Evolutionary conservation across 2,888 invertebrate species (phyloP).

Genomic region (Polyploca ridens): DNA sequence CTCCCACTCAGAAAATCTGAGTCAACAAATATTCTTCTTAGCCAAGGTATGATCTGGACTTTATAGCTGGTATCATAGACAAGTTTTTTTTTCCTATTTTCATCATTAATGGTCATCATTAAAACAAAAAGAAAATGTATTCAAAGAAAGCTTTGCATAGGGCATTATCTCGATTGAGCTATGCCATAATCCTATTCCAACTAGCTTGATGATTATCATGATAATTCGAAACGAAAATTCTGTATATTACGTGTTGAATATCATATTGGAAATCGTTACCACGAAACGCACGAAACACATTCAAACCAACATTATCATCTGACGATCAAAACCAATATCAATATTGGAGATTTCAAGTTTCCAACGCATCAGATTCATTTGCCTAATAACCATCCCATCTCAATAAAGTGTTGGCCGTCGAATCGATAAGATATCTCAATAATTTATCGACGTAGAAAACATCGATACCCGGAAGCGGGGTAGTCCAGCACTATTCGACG

Average conservation of each 20-base stretch:
- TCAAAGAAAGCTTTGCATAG: background rate
- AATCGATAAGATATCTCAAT: constrained; percentile 42
- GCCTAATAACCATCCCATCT: constrained; percentile 13
- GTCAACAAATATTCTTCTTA: too few relatives aligned
- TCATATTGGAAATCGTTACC: constrained; percentile 3
- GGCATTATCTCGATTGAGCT: background rate
- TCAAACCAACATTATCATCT: constrained; percentile 1
- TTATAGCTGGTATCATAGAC: too few relatives aligned
- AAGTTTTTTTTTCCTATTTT: too few relatives aligned
- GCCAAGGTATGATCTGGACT: too few relatives aligned
- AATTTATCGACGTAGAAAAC: constrained; percentile 40
- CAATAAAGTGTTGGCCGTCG: constrained; percentile 43
- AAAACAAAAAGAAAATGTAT: background rate
- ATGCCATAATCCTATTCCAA: background rate
- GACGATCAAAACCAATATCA: constrained; percentile 8
- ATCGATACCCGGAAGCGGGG: constrained; percentile 24
- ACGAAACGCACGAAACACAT: background rate
- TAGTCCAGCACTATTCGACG: constrained; percentile 28
- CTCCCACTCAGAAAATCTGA: too few relatives aligned
- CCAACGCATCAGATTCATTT: constrained; percentile 1
- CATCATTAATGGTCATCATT: too few relatives aligned
- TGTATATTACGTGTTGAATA: constrained; percentile 1
- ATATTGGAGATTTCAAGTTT: constrained; percentile 2
- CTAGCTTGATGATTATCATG: background rate
- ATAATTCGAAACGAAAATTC: background rate